Evolutionary conservation across 2,888 invertebrate genomes (phyloP), one percentile per base, ranked within the genome.

Genomic region (Pedicia rivosa): DNA sequence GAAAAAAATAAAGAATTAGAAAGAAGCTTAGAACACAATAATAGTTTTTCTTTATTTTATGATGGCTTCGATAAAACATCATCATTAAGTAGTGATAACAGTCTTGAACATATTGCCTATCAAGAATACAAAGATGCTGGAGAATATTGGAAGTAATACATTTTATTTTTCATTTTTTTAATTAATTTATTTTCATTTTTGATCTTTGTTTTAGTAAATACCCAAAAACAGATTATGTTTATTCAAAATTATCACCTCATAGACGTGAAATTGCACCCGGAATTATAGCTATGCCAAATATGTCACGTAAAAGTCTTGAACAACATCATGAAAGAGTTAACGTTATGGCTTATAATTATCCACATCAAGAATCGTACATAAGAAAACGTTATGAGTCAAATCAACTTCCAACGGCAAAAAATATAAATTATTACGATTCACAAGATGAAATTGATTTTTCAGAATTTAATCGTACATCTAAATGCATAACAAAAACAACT

Each of bases 221-320:
- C 55, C 87, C 86, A 5, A 90, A 90, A 64, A 90, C 88, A 42
- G 88, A 88, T 62, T 88, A 86, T 64, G 87, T 87, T 7, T 90
- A 90, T 59, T 84, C 87, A 2, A 72, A 70, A 43, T 64, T 78
- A 47, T 87, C 86, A n/a, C 75, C 75, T 46, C 81, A 80, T 64
- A 74, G 84, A 36, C 76, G 79, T 47, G 80, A 80, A 56, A 63
- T 83, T 39, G 78, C 78, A 0, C 81, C 81, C 1, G 84, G 84
- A 2, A 71, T 83, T 38, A 68, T 84, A 44, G 78, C 79, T 17
- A 82, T 84, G 70, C 87, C 87, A 4, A 88, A 90, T 60, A 87
- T 90, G 87, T 86, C 86, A 2, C 74, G 88, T 3, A 69, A 74
- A 39, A 75, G 81, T 38, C 63, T 78, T 35, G 63, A 66, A 2